Percentiles rank a stretch among this genome's conserved stretches.
Evolutionary conservation across 1,140 invertebrate species (phyloP).

Genomic region (Orussus abietinus): DNA sequence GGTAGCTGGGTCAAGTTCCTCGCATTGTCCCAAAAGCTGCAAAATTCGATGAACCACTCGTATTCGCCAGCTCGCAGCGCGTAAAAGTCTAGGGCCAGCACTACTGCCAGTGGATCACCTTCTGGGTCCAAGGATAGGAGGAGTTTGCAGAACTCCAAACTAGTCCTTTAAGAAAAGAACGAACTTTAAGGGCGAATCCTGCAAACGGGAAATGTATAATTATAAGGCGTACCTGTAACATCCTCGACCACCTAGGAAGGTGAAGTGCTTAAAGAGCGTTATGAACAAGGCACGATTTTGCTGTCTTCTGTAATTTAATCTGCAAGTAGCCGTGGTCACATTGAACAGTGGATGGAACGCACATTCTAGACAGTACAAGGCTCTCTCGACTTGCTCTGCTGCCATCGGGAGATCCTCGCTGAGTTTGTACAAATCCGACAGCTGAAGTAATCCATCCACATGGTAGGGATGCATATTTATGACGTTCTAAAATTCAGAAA

Average conservation of each 20-base stretch:
- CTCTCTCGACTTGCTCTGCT: slow-evolving; percentile 74
- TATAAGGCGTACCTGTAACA: slow-evolving; percentile 59
- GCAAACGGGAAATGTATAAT: slow-evolving; percentile 1
- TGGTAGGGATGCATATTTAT: slow-evolving; percentile 77
- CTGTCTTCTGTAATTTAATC: slow-evolving; percentile 75
- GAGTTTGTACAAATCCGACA: slow-evolving; percentile 77
- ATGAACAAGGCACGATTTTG: slow-evolving; percentile 86
- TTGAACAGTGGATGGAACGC: slow-evolving; percentile 80
- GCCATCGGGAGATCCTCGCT: slow-evolving; percentile 78
- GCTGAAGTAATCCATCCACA: slow-evolving; percentile 79
- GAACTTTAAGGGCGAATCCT: slow-evolving; percentile 8
- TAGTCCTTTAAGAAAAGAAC: slow-evolving; percentile 57
- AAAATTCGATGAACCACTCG: slow-evolving; percentile 75
- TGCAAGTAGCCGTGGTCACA: slow-evolving; percentile 67
- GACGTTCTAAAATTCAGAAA: slow-evolving; percentile 57
- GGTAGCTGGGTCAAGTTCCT: slow-evolving; percentile 78
- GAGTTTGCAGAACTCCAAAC: slow-evolving; percentile 75
- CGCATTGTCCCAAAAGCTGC: slow-evolving; percentile 61
- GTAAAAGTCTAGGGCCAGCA: slow-evolving; percentile 84
- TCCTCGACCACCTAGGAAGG: slow-evolving; percentile 74
- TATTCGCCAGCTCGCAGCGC: slow-evolving; percentile 78
- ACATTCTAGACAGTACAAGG: slow-evolving; percentile 72
- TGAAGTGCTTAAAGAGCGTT: slow-evolving; percentile 80
- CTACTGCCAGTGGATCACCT: slow-evolving; percentile 76
- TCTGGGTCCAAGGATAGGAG: slow-evolving; percentile 77